Base-by-base conservation (phyloP, 2,797 vertebrate genomes). In the Adelosebastes latens region DNA sequence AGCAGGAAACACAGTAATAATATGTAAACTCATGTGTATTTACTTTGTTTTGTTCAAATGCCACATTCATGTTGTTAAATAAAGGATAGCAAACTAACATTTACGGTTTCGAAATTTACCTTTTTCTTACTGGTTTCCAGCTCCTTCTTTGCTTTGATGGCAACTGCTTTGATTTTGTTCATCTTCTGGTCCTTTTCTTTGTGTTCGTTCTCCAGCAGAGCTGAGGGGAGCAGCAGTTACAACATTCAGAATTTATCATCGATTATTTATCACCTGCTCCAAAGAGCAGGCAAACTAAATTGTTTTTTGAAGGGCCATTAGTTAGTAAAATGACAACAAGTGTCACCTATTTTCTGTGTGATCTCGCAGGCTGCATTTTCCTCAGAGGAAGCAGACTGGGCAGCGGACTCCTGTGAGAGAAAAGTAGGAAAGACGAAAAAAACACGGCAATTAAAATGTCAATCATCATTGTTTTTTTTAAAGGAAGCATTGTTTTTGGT, bases 131-230 rank as follows among this genome's bases (percentile, higher is more conserved):
- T 97, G 75, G 68, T 90, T 85, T 98, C 97, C 86, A 99, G 93
- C 87, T 99, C 99, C 89, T 98, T 99, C 91, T 96, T 98, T 68
- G 98, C 97, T 94, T 99, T 99, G 74, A 99, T 94, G 49, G 98
- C 98, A 56, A 99, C 97, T 14, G 97, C 94, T 92, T 99, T 99
- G 72, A 99, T 96, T 94, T 99, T 99, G 91, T 95, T 98, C 89
- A 97, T 95, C 91, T 95, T 98, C 72, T 97, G 97, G 2, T 97
- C 96, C 87, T 96, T 99, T 59, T 96, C 97, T 79, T 96, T 97
- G 86, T 88, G 95, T 83, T 95, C 95, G 81, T 96, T 97, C 90
- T 97, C 94, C 5, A 99, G 85, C 4, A 84, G 52, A 72, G 89
- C 96, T 96, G 72, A 66, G 69, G 74, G 69, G 29, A 78, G 13